Evolutionary conservation across 2,888 invertebrate genomes (phyloP).

Genomic region (Cephus sareptanus): DNA sequence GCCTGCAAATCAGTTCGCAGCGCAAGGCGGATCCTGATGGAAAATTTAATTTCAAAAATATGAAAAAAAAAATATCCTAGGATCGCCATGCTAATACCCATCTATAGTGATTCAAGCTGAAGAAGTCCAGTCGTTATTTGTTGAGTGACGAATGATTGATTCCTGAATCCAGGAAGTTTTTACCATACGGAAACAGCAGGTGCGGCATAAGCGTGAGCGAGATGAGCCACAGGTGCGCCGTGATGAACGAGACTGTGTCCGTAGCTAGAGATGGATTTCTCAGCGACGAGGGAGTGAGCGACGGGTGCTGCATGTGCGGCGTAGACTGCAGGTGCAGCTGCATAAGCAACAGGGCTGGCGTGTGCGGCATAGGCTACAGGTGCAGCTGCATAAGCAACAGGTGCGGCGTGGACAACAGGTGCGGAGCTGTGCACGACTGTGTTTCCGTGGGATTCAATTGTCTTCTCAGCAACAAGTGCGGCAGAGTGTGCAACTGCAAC

Average conservation of each 20-base stretch:
- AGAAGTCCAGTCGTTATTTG: too few species aligned
- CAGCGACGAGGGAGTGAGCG: slow-evolving; percentile 29
- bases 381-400: slow-evolving; percentile 40
- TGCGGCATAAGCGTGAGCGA: slow-evolving; percentile 29
- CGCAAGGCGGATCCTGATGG: too few species aligned
- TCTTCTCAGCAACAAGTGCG: slow-evolving; percentile 46
- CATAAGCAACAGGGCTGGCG: slow-evolving; percentile 28
- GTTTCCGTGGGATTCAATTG: slow-evolving; percentile 53
- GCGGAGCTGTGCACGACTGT: slow-evolving; percentile 64
- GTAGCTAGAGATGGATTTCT: slow-evolving; percentile 31
- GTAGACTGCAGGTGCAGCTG: slow-evolving; percentile 61
- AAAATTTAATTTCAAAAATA: too few species aligned
- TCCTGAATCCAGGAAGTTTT: too few species aligned
- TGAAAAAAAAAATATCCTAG: too few species aligned
- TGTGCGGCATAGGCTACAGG: slow-evolving; percentile 20
- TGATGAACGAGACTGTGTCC: slow-evolving; percentile 34
- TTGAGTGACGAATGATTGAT: background rate
- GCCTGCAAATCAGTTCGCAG: slow-evolving; percentile 16
- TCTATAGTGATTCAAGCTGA: too few species aligned
- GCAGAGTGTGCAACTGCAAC: slow-evolving; percentile 46
- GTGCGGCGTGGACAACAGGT: slow-evolving; percentile 33
- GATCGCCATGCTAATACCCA: too few species aligned
- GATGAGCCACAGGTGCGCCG: slow-evolving; percentile 27
- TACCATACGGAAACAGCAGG: slow-evolving; percentile 23
- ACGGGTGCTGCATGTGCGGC: slow-evolving; percentile 52